Evolutionary conservation across 1,140 invertebrate genomes (phyloP), one percentile per base, ranked within the genome.

Genomic region (Brachionus koreanus): DNA sequence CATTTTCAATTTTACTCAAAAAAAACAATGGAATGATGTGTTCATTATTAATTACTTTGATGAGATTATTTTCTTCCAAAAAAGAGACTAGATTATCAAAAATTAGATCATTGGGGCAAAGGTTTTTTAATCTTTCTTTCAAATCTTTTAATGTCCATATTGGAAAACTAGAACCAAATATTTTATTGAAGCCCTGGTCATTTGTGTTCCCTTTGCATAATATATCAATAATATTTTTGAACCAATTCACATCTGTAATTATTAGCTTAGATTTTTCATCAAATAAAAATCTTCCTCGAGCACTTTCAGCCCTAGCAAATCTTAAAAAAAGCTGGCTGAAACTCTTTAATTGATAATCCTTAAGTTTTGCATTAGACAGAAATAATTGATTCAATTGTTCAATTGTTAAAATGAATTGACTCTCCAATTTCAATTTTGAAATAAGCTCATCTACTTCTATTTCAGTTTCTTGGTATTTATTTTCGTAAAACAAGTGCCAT

Each of bases 391-490:
- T 23, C 10, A 69, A n/a, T 9, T 69, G 35, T 9, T 69, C 35
- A 37, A 39, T 16, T 9, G 33, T 19, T 16, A 69, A 9, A 39
- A 69, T 39, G n/a, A 6, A 19, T 39, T 10, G 13, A 16, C 37
- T 39, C 1, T 69, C 37, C 4, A 69, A 69, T 42, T 69, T 39
- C 13, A 69, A 9, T 43, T 46, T 74, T 1, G 37, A 10, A 23
- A 74, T 74, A 7, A 74, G n/a, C 16, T 74, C 42, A 74, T 74
- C 25, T 46, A 74, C 13, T 74, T 46, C n/a, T 74, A 25, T 43
- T 46, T 46, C 69, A 5, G 12, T 23, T 29, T 74, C 19, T 29
- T 74, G 6, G 9, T 29, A 43, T 46, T 74, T 74, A 46, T 74
- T 42, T 29, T 29, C 42, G 23, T 74, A 74, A 46, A 23, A 74